Percentiles rank a stretch among this genome's conserved stretches.
These are phyloP conservation scores for Spodoptera frugiperda DNA, from an alignment of 1,140 invertebrate species.

Conservation along the genomic window DNA sequence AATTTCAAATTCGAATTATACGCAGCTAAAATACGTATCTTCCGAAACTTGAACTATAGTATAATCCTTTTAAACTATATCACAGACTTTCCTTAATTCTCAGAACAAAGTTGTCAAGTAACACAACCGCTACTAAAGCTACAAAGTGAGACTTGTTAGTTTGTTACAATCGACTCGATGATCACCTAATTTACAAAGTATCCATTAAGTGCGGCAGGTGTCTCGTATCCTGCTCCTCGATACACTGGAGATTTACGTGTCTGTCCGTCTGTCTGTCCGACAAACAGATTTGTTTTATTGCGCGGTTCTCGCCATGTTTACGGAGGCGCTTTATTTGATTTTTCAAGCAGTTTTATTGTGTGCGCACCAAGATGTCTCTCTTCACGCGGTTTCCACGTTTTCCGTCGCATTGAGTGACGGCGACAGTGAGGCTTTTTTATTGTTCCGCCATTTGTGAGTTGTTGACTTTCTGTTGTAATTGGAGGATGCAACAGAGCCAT, in stretches of 20 bases:
- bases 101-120: no score
- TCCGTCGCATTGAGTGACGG: neutral
- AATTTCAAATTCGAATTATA: no score
- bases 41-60: no score
- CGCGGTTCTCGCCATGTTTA: slow-evolving; percentile 20
- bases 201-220: slow-evolving; percentile 16
- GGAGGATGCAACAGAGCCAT: no score
- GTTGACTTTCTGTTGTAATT: no score
- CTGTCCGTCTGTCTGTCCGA: slow-evolving; percentile 7
- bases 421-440: no score
- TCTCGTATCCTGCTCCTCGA: slow-evolving; percentile 1
- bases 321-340: slow-evolving; percentile 11
- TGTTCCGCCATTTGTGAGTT: no score
- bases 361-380: neutral
- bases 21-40: no score
- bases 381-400: slow-evolving; percentile 2
- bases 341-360: slow-evolving; percentile 11
- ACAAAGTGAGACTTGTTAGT: no score
- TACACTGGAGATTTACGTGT: slow-evolving; percentile 17
- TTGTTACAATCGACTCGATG: neutral
- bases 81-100: neutral
- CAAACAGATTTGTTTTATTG: slow-evolving; percentile 24
- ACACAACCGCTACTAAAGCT: no score
- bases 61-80: neutral
- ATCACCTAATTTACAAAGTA: slow-evolving; percentile 10